A percentile compares a stretch with the other conserved stretches of the same genome.
Conservation (phyloP, 2,113 vertebrate genomes). For the Lepus americanus region DNA sequence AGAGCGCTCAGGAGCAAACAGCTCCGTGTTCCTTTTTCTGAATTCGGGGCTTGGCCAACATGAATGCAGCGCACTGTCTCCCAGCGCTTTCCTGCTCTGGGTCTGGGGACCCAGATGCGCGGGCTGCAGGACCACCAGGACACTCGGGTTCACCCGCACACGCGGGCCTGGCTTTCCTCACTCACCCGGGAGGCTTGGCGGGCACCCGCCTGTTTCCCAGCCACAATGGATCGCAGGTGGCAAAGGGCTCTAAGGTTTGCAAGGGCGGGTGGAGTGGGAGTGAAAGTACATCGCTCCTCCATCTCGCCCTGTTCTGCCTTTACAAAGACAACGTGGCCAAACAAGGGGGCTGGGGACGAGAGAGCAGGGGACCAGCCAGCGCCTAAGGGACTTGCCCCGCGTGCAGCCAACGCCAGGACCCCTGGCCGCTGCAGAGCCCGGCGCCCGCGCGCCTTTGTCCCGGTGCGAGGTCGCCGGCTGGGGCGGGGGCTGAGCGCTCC, state of each 20-base stretch:
- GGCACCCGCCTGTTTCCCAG: background rate
- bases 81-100: background rate
- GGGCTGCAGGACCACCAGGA: constrained; percentile 48
- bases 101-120: constrained; percentile 26
- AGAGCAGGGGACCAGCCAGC: background rate
- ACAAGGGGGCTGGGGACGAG: background rate
- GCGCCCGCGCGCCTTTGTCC: constrained; percentile 77
- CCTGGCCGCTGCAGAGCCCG: constrained; percentile 63
- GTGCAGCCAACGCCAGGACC: constrained; percentile 57
- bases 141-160: background rate
- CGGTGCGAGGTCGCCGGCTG: constrained; percentile 75
- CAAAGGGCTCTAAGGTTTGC: background rate
- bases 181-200: background rate
- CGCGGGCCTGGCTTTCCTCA: background rate
- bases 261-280: too few species aligned
- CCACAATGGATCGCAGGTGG: background rate
- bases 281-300: background rate
- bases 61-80: background rate
- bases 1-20: too few species aligned
- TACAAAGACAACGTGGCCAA: background rate
- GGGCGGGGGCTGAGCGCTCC: constrained; percentile 52
- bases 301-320: background rate
- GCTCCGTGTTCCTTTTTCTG: background rate
- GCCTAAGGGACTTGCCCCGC: constrained; percentile 66
- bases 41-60: background rate